These are phyloP conservation scores for Xanthorhoe spadicearia DNA, from an alignment of 2,888 invertebrate genomes.

Conservation along the genomic window DNA sequence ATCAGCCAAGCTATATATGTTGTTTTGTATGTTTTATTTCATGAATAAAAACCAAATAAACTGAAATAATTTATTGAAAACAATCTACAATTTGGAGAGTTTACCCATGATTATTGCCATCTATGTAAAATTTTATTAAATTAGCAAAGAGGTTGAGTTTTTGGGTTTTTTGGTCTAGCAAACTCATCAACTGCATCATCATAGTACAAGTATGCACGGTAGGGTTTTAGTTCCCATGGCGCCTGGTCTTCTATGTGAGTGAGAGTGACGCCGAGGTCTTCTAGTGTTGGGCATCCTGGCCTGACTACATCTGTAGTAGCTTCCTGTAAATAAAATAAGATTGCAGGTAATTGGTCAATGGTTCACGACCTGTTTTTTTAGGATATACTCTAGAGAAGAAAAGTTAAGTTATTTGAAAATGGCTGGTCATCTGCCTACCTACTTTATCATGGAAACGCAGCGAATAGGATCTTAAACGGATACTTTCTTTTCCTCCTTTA, in stretches of 20 bases:
- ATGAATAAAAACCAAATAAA: slow-evolving; percentile 18
- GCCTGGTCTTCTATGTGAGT: slow-evolving; percentile 91
- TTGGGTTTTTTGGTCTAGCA: slow-evolving; percentile 87
- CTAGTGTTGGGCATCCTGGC: slow-evolving; percentile 89
- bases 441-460: too few species aligned
- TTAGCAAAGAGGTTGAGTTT: slow-evolving; percentile 52
- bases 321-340: slow-evolving; percentile 82
- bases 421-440: too few species aligned
- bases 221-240: slow-evolving; percentile 92
- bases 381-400: too few species aligned
- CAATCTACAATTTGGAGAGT: slow-evolving; percentile 45
- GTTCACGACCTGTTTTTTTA: too few species aligned
- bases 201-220: slow-evolving; percentile 88
- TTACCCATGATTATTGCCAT: slow-evolving; percentile 13
- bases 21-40: neutral
- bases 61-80: slow-evolving; percentile 53
- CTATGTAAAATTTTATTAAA: slow-evolving; percentile 17
- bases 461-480: too few species aligned
- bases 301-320: slow-evolving; percentile 88
- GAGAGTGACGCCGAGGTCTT: slow-evolving; percentile 93
- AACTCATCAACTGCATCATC: slow-evolving; percentile 91
- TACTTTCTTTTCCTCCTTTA: too few species aligned
- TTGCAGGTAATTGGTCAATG: neutral
- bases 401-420: too few species aligned
- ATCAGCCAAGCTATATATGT: neutral